Evolutionary conservation across 30 jellyfish, hydroid and myxozoan species (phyloP), one percentile per base, ranked within the genome.

Genomic region (Morbakka virulenta): DNA sequence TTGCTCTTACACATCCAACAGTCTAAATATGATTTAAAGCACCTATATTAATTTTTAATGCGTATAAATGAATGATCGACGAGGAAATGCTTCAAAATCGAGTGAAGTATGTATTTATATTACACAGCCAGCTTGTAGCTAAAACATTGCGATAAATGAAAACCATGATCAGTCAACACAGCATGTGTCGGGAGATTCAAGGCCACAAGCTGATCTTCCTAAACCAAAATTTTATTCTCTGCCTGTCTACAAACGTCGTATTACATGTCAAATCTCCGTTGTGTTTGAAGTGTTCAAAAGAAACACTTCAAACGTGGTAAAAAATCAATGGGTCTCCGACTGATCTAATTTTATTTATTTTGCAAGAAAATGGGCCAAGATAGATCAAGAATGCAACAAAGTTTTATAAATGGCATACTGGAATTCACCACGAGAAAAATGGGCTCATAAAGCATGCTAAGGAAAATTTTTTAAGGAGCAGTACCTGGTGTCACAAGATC

Each of bases 401-500:
- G 77, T 65, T 65, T 65, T 65, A n/a, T 57, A 57, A n/a, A 57
- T 41, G 22, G 24, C 22, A 24, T 11, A 13, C 71, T 57, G 71
- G 24, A n/a, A 57, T 22, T 24, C 22, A 4, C 4, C 71, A 57
- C 12, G 31, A 57, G 24, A n/a, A n/a, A n/a, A 4, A 13, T 57
- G 71, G 72, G 35, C 82, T 70, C 82, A 70, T 20, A 70, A 34
- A 70, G 82, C 71, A 47, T 70, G 75, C 48, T 35, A 70, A 70
- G 76, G 76, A 24, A 23, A 70, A 27, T 35, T 68, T 70, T 70
- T 70, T 48, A 70, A 70, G 48, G 82, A 70, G 41, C 82, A 33
- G 82, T 70, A 35, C 82, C 48, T 70, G 82, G 76, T 47, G 71
- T 70, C 82, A 33, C 82, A 70, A 33, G 82, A 70, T 70, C 76